phyloP scores from a whole-genome alignment of 1,140 invertebrate species.

The Ctenoplectra terminalis region DNA sequence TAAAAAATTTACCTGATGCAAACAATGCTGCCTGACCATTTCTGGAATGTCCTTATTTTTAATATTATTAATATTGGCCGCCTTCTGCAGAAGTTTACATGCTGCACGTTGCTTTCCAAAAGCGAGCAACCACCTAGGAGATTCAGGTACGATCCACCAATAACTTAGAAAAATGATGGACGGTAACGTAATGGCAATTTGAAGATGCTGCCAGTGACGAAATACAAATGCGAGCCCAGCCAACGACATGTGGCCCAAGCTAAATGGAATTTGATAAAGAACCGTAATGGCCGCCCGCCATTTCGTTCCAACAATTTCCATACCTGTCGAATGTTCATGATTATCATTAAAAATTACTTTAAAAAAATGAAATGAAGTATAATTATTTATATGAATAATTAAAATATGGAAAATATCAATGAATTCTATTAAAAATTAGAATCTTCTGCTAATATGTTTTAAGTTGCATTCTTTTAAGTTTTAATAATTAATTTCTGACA shows the following conservation, averaged over 20 bases:
- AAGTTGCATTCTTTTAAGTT: too few relatives aligned
- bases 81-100: constrained; percentile 86
- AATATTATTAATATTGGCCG: constrained; percentile 85
- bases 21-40: constrained; percentile 72
- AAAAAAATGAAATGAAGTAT: too few relatives aligned
- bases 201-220: constrained; percentile 88
- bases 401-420: too few relatives aligned
- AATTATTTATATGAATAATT: too few relatives aligned
- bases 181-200: constrained; percentile 89
- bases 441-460: too few relatives aligned
- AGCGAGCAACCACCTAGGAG: constrained; percentile 91
- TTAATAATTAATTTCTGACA: too few relatives aligned
- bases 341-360: background rate
- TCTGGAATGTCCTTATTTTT: constrained; percentile 73
- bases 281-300: constrained; percentile 86
- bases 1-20: constrained; percentile 75
- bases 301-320: constrained; percentile 81
- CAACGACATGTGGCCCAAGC: constrained; percentile 84
- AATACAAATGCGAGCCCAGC: constrained; percentile 85
- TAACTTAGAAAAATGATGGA: constrained; percentile 87
- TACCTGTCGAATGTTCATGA: constrained; percentile 63
- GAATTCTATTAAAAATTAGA: too few relatives aligned
- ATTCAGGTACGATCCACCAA: constrained; percentile 91
- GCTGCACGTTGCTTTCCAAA: constrained; percentile 88
- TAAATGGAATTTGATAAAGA: constrained; percentile 84